These are phyloP conservation scores for Cerceris rybyensis DNA, from an alignment of 2,888 invertebrate species.

Conservation along the genomic window DNA sequence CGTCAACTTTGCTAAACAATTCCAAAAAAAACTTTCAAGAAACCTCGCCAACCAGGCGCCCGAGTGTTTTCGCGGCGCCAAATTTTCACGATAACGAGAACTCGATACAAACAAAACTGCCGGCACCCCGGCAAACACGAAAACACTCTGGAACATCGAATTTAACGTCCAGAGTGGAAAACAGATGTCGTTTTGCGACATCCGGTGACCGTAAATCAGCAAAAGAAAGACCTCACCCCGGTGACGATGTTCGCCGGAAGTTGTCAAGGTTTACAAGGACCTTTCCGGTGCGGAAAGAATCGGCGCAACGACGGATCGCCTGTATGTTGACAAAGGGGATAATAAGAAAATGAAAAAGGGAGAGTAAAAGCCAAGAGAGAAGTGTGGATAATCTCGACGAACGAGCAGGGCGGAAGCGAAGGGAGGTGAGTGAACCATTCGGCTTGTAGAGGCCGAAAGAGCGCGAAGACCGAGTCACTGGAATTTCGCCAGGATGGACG, in stretches of 20 bases:
- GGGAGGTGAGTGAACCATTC: slow-evolving; percentile 54
- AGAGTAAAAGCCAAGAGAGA: background rate
- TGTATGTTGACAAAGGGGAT: slow-evolving; percentile 51
- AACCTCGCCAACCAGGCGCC: no score
- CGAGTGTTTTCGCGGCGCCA: no score
- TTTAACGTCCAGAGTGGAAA: no score
- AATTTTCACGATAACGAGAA: background rate
- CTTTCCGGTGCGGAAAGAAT: slow-evolving; percentile 26
- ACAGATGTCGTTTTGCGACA: slow-evolving; percentile 10
- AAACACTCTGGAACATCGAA: background rate
- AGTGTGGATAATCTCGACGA: background rate
- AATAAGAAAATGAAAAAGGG: slow-evolving; percentile 14
- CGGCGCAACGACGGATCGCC: slow-evolving; percentile 45
- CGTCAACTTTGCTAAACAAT: no score
- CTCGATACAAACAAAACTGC: background rate
- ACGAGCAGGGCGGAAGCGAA: slow-evolving; percentile 27
- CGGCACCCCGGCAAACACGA: slow-evolving; percentile 4
- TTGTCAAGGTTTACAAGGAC: slow-evolving; percentile 43
- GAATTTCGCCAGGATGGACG: slow-evolving; percentile 55
- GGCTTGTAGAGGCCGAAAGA: slow-evolving; percentile 38
- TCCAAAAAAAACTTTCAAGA: no score
- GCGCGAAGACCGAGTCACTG: slow-evolving; percentile 40
- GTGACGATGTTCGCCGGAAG: slow-evolving; percentile 51
- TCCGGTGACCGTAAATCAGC: slow-evolving; percentile 39
- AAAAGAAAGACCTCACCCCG: slow-evolving; percentile 12